Evolutionary conservation across 2,797 vertebrate genomes (phyloP).

Genomic region (Pantherophis vulpinus): DNA sequence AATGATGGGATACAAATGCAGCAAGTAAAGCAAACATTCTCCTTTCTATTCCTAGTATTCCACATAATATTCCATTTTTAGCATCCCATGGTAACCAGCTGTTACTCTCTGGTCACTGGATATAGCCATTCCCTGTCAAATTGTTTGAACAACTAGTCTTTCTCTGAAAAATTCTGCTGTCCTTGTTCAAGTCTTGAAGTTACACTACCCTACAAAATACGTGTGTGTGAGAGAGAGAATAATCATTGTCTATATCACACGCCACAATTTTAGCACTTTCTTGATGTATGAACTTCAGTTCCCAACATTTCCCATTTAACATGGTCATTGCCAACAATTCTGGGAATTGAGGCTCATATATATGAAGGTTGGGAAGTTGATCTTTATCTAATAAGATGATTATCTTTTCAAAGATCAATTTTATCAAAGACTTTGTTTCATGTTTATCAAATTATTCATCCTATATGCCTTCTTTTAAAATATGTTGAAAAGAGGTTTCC

Average conservation of each 20-base stretch:
- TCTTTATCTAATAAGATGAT: not conserved
- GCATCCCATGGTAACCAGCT: not conserved
- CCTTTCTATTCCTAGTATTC: not conserved
- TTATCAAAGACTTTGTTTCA: no score
- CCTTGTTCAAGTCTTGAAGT: not conserved
- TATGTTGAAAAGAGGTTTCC: not conserved
- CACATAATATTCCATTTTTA: not conserved
- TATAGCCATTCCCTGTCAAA: not conserved
- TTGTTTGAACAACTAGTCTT: not conserved
- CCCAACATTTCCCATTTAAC: not conserved
- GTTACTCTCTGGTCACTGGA: not conserved
- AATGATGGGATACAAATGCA: not conserved
- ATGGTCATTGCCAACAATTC: not conserved
- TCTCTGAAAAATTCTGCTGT: not conserved
- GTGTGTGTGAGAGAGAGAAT: not conserved
- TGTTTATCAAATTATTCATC: not conserved
- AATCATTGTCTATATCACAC: not conserved
- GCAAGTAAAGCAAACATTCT: not conserved
- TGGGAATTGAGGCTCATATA: not conserved
- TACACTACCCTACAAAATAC: not conserved
- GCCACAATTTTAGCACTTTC: not conserved
- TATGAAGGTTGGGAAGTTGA: not conserved
- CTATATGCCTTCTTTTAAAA: not conserved
- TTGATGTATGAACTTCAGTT: not conserved
- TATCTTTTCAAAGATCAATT: no score